Base-by-base conservation (phyloP, 2,888 invertebrate species). In the Teinopalpus imperialis region DNA sequence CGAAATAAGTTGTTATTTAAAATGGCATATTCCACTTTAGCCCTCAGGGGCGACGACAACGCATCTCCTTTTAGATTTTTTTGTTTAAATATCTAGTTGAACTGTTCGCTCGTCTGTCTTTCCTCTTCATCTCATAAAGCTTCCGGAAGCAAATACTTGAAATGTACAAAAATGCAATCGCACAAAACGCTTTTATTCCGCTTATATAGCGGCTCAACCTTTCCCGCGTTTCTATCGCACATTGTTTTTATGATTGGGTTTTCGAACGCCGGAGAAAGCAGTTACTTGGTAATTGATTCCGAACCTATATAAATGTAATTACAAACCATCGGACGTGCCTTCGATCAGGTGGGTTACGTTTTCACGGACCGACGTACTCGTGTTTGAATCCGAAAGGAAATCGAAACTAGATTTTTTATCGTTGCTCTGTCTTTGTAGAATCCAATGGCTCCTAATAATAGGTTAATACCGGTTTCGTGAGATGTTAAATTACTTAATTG, bases 181-280 rank as follows among this genome's bases (percentile, higher is more conserved):
- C n/a, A 3, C 9, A 5, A 7, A 32, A 18, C 16, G 37, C 18
- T 18, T 20, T 10, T 6, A 20, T 6, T 30, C 9, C 21, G 21
- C 29, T 9, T 16, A n/a, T 6, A 30, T 3, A 20, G 16, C 1
- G 14, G 14, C 23, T 20, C 29, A 6, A 46, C 10, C 36, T 43
- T 43, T 46, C 46, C 34, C 24, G 31, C 31, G 39, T 20, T 43
- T 36, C 43, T 23, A 29, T 40, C 36, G 36, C 66, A 64, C 56
- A 54, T 57, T 58, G 53, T 49, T 56, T 56, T 61, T 56, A 45
- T 42, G 51, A 54, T 44, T 44, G 39, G 47, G 50, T 34, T 48
- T 51, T 43, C 37, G 55, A 48, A 21, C 32, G 35, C 43, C 30
- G 48, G 48, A 40, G 48, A 51, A 51, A 48, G 48, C 40, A 41